Percentiles rank a stretch among this genome's conserved stretches.
Evolutionary conservation across 1,140 invertebrate species (phyloP).

Genomic region (Acromyrmex charruanus): DNA sequence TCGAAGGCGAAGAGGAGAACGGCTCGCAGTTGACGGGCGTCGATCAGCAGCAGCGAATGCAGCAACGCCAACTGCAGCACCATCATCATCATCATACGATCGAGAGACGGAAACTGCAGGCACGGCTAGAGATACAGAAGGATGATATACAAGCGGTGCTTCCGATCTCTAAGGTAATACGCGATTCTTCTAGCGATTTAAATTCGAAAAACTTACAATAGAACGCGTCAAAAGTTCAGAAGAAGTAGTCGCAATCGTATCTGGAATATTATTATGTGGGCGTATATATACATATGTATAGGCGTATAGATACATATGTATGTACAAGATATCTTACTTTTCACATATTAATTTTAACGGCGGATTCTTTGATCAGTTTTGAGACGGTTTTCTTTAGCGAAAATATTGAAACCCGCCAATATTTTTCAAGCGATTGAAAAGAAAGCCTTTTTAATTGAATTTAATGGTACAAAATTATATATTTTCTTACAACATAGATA

Average conservation of each 20-base stretch:
- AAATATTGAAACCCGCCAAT: background rate
- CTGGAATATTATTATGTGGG: background rate
- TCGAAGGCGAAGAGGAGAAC: slow-evolving; percentile 88
- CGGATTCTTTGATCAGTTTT: background rate
- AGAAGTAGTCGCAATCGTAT: background rate
- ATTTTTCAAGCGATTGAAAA: background rate
- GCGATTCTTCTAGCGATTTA: slow-evolving; percentile 17
- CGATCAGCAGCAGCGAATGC: slow-evolving; percentile 84
- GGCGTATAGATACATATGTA: background rate
- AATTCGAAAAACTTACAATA: background rate
- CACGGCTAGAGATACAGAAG: slow-evolving; percentile 95
- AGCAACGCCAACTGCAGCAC: slow-evolving; percentile 87
- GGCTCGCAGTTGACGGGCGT: slow-evolving; percentile 82
- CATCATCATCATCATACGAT: slow-evolving; percentile 85
- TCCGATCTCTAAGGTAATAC: slow-evolving; percentile 95
- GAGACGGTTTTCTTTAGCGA: background rate
- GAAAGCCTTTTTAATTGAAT: background rate
- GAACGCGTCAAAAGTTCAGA: background rate
- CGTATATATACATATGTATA: no score
- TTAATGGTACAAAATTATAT: background rate
- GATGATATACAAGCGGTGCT: slow-evolving; percentile 97
- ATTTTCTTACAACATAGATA: background rate
- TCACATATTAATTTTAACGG: background rate
- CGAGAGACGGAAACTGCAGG: slow-evolving; percentile 91
- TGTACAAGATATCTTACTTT: background rate